Conservation (phyloP, 2,113 vertebrate species). For the Chaetura pelagica region DNA sequence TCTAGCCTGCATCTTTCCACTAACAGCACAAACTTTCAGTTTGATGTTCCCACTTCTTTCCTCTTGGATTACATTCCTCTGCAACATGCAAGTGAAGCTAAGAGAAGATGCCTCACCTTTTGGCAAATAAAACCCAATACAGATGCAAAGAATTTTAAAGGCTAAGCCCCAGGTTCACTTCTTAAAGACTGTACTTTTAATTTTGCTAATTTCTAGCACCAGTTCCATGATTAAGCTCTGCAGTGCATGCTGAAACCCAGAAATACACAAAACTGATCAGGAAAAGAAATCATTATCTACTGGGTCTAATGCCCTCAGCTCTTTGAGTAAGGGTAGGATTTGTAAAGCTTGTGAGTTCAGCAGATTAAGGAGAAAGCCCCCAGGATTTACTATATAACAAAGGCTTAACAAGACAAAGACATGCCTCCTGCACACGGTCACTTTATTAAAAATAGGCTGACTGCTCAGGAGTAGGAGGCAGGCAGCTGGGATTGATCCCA, state of each 20-base stretch:
- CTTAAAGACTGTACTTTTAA: not conserved
- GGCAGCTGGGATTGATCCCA: slow-evolving; percentile 55
- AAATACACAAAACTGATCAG: not conserved
- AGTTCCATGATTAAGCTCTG: not conserved
- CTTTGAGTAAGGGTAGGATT: not conserved
- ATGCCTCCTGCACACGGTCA: slow-evolving; percentile 12
- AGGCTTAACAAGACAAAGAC: slow-evolving; percentile 54
- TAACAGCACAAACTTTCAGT: not conserved
- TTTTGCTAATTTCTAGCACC: not conserved
- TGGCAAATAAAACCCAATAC: not conserved
- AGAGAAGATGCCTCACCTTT: fast-evolving
- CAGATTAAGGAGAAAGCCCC: slow-evolving; percentile 44
- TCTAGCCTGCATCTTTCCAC: too few species aligned
- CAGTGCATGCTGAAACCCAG: not conserved
- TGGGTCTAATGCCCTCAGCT: not conserved
- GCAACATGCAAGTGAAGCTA: not conserved
- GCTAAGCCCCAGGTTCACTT: not conserved
- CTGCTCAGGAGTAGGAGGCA: slow-evolving; percentile 15
- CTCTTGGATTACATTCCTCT: not conserved
- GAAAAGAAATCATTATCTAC: not conserved
- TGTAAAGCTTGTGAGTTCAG: not conserved
- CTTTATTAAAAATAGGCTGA: slow-evolving; percentile 45
- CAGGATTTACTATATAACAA: slow-evolving; percentile 38
- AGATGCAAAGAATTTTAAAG: not conserved
- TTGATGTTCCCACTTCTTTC: not conserved